Conservation (phyloP, 1,140 invertebrate species). For the Drosophila persimilis region DNA sequence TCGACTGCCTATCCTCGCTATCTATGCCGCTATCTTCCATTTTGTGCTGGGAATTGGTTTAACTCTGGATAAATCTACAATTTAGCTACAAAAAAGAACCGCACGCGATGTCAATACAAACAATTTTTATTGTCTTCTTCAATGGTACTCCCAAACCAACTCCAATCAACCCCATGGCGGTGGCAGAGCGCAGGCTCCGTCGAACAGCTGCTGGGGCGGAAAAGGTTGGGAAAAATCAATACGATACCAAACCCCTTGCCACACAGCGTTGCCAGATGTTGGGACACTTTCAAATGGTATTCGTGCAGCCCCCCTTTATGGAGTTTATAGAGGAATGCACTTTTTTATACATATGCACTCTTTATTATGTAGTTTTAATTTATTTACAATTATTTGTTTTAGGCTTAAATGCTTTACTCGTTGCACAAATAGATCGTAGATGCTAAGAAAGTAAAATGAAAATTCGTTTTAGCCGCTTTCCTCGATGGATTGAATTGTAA, state of each 20-base stretch:
- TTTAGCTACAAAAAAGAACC: conserved; percentile 13
- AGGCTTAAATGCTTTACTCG: conserved; percentile 74
- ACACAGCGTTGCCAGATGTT: conserved; percentile 54
- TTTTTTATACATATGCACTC: conserved; percentile 65
- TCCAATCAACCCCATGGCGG: conserved; percentile 57
- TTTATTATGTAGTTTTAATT: conserved; percentile 78
- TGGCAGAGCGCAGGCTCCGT: conserved; percentile 58
- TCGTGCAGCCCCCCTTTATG: no score
- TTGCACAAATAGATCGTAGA: conserved; percentile 66
- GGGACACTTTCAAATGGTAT: conserved; percentile 14
- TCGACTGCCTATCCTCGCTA: conserved; percentile 79
- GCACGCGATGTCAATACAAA: conserved; percentile 68
- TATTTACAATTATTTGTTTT: conserved; percentile 77
- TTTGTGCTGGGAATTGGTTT: background rate
- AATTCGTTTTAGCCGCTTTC: conserved; percentile 70
- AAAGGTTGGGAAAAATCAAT: conserved; percentile 65
- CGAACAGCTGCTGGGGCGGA: conserved; percentile 56
- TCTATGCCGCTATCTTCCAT: conserved; percentile 82
- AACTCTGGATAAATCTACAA: conserved; percentile 15
- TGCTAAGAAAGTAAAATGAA: conserved; percentile 66
- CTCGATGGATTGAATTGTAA: conserved; percentile 69
- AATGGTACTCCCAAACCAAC: conserved; percentile 50
- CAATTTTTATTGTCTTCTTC: conserved; percentile 60
- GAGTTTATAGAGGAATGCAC: background rate
- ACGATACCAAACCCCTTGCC: conserved; percentile 35